These are phyloP conservation scores for Poeciliopsis infans DNA, from an alignment of 2,797 vertebrate genomes.

Conservation along the genomic window DNA sequence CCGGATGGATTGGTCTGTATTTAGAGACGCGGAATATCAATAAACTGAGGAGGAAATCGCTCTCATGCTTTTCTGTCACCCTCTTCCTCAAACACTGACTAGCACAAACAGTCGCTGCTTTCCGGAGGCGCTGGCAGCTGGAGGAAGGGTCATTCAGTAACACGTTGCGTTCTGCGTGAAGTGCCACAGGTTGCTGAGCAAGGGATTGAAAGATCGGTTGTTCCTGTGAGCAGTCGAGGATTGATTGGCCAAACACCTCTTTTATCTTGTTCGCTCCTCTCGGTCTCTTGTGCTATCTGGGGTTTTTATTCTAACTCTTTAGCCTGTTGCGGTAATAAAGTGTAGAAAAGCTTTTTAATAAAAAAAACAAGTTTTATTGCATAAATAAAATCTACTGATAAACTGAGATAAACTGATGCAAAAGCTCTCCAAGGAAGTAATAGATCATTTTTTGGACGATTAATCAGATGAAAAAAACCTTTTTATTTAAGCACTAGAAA, in stretches of 20 bases:
- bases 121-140: slow-evolving; percentile 27
- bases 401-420: background rate
- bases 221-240: slow-evolving; percentile 58
- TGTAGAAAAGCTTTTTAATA: background rate
- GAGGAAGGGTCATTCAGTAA: slow-evolving; percentile 34
- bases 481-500: no score
- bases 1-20: slow-evolving; percentile 74
- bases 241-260: slow-evolving; percentile 67
- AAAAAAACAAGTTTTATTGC: background rate
- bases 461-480: no score
- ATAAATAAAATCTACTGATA: background rate
- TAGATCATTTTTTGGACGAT: no score
- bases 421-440: background rate
- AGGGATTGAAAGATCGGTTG: slow-evolving; percentile 77
- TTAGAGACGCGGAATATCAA: slow-evolving; percentile 80
- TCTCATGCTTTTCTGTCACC: slow-evolving; percentile 25
- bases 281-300: slow-evolving; percentile 9
- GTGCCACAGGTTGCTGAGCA: slow-evolving; percentile 78
- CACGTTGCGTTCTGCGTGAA: slow-evolving; percentile 38
- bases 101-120: slow-evolving; percentile 10
- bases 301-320: slow-evolving; percentile 25
- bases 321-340: background rate
- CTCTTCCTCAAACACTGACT: background rate
- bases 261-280: slow-evolving; percentile 44
- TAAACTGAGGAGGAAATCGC: slow-evolving; percentile 68